phyloP scores from a whole-genome alignment of 1,140 invertebrate species.

The Armadillidium nasatum region DNA sequence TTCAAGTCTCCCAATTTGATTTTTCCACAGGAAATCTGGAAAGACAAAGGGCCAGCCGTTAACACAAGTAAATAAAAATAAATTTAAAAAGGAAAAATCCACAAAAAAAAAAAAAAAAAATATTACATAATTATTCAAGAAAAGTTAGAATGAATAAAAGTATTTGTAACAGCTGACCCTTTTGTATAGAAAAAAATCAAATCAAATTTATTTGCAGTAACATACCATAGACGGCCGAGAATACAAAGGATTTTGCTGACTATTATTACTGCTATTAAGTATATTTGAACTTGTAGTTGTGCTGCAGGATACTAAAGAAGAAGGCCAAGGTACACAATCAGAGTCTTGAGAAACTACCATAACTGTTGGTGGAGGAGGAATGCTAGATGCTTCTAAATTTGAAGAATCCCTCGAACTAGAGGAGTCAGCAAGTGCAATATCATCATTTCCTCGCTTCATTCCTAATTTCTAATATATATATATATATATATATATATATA shows the following conservation, averaged over 20 bases:
- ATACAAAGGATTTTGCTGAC: background rate
- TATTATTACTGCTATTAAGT: background rate
- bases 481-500: no score
- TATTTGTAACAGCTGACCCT: conserved; percentile 3
- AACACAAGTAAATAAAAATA: background rate
- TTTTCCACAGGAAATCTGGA: background rate
- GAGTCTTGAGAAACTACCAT: background rate
- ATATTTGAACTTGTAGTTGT: background rate
- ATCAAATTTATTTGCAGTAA: background rate
- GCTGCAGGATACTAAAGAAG: background rate
- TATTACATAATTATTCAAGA: background rate
- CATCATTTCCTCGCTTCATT: background rate
- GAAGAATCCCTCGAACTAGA: background rate
- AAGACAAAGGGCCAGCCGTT: background rate
- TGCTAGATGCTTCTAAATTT: background rate
- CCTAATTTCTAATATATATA: background rate
- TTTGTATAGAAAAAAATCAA: background rate
- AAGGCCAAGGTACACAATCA: background rate
- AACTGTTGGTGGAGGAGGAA: background rate
- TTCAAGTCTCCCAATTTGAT: background rate
- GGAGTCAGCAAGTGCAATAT: background rate
- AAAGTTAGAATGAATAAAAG: background rate
- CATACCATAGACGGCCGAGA: background rate
- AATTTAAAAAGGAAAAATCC: background rate
- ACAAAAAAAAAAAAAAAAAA: background rate